phyloP scores from a whole-genome alignment of 2,113 vertebrate species.

The Pterophyllum scalare region DNA sequence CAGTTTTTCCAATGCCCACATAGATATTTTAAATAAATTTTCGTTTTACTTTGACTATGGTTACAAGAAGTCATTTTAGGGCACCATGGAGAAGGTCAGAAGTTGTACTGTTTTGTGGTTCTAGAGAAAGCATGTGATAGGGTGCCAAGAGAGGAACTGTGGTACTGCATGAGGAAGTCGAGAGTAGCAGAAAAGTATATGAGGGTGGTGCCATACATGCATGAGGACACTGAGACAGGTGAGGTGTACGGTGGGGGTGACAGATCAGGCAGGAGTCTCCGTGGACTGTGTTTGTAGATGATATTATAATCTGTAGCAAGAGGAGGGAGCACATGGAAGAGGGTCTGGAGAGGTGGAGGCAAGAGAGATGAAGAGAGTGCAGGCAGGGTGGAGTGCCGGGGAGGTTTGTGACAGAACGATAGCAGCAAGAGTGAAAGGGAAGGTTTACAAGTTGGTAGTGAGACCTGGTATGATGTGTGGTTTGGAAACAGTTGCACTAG shows the following conservation, averaged over 20 bases:
- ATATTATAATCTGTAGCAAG: background rate
- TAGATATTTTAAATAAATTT: background rate
- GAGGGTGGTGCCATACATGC: background rate
- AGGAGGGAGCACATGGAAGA: too few relatives aligned
- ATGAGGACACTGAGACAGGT: background rate
- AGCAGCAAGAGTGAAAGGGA: too few relatives aligned
- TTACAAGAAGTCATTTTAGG: background rate
- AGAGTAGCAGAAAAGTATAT: too few relatives aligned
- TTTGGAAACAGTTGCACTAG: background rate
- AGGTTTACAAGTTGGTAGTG: too few relatives aligned
- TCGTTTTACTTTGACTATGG: background rate
- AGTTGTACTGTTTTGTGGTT: background rate
- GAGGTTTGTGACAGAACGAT: too few relatives aligned
- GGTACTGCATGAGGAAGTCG: too few relatives aligned
- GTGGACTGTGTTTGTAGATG: background rate
- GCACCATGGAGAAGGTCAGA: background rate
- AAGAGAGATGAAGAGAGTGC: too few relatives aligned
- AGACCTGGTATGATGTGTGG: too few relatives aligned
- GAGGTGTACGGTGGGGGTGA: background rate
- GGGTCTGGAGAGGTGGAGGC: too few relatives aligned
- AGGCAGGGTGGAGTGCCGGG: too few relatives aligned
- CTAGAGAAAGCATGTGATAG: background rate
- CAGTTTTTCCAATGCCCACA: background rate
- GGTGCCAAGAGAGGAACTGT: too few relatives aligned
- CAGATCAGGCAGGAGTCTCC: background rate